Conservation (phyloP, 1,140 invertebrate species). For the Trachymyrmex septentrionalis region DNA sequence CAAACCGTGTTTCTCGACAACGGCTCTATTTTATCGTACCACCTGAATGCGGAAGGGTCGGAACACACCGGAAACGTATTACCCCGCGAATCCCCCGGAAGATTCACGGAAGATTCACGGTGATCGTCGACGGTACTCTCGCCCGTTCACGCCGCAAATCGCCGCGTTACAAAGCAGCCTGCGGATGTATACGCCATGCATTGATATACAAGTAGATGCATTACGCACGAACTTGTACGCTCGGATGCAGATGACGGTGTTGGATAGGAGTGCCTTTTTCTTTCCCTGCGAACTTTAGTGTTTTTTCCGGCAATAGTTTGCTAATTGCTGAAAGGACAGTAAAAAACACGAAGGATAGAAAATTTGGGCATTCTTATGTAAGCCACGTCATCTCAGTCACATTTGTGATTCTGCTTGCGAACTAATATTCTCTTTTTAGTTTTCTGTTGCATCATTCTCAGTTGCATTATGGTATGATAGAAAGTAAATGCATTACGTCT, state of each 20-base stretch:
- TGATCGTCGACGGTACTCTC: constrained; percentile 43
- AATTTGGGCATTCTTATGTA: neutral
- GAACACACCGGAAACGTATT: constrained; percentile 34
- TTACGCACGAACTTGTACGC: constrained; percentile 31
- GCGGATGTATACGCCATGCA: constrained; percentile 30
- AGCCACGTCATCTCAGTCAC: neutral
- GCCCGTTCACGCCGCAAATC: constrained; percentile 33
- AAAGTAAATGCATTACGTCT: constrained; percentile 10
- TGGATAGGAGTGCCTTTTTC: neutral
- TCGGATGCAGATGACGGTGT: neutral
- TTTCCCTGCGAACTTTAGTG: neutral
- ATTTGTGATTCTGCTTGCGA: constrained; percentile 16
- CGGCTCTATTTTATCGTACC: constrained; percentile 40
- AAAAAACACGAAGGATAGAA: neutral
- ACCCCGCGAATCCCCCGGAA: constrained; percentile 44
- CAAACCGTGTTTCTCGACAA: constrained; percentile 34
- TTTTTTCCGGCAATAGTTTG: neutral
- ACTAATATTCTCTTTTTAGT: neutral
- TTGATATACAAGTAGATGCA: constrained; percentile 46
- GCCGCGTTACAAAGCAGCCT: constrained; percentile 29
- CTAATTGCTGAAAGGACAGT: neutral
- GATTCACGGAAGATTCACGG: constrained; percentile 58
- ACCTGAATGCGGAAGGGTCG: constrained; percentile 36
- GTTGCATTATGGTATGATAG: constrained; percentile 28
- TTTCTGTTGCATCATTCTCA: constrained; percentile 34